These are phyloP conservation scores for Temnothorax curvispinosus DNA, from an alignment of 1,140 invertebrate genomes.

Conservation along the genomic window DNA sequence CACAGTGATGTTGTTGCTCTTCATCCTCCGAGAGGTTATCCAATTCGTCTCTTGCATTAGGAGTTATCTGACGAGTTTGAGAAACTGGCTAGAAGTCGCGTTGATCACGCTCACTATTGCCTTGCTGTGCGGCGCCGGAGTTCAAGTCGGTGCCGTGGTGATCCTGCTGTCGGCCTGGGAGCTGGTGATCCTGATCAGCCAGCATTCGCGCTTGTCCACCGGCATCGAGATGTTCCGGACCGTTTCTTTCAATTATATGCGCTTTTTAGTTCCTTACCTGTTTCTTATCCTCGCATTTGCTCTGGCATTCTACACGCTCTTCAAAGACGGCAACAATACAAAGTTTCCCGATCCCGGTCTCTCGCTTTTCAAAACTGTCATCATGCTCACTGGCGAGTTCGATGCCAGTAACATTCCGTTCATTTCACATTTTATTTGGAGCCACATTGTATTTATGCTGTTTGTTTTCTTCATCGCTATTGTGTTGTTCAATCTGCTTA, in stretches of 20 bases:
- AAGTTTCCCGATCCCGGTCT: conserved; percentile 89
- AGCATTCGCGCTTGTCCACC: conserved; percentile 90
- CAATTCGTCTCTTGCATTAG: conserved; percentile 89
- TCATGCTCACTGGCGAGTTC: conserved; percentile 94
- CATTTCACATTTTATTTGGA: conserved; percentile 88
- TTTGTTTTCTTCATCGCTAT: conserved; percentile 93
- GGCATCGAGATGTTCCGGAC: conserved; percentile 92
- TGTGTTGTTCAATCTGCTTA: conserved; percentile 92
- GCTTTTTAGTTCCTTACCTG: conserved; percentile 92
- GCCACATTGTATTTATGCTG: conserved; percentile 90
- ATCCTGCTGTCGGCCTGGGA: conserved; percentile 92
- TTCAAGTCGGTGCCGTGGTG: conserved; percentile 87
- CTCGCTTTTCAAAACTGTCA: conserved; percentile 92
- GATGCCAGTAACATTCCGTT: conserved; percentile 92
- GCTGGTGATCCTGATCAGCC: conserved; percentile 91
- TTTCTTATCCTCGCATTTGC: conserved; percentile 93
- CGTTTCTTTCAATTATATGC: conserved; percentile 92
- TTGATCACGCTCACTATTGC: conserved; percentile 88
- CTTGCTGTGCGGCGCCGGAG: conserved; percentile 85
- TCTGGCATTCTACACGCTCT: conserved; percentile 91
- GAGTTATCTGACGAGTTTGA: conserved; percentile 88
- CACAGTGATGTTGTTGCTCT: conserved; percentile 85
- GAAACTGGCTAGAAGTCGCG: conserved; percentile 90
- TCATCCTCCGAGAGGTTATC: conserved; percentile 89
- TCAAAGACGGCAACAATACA: conserved; percentile 86